Evolutionary conservation across 1,140 invertebrate genomes (phyloP).

Genomic region (Calliphora vicina): DNA sequence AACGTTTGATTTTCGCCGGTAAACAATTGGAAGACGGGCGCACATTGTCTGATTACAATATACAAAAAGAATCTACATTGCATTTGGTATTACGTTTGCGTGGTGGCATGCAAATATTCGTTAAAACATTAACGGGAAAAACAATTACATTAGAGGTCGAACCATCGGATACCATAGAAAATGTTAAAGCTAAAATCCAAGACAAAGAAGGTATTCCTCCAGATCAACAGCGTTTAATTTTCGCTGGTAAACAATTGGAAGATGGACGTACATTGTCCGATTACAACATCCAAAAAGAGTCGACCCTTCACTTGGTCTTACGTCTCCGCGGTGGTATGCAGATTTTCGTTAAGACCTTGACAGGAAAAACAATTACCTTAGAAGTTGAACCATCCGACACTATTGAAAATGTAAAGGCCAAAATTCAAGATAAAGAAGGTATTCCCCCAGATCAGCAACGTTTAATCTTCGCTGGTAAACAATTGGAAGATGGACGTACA

Average conservation of each 20-base stretch:
- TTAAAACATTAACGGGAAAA: conserved; percentile 83
- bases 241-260: conserved; percentile 83
- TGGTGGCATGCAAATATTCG: conserved; percentile 80
- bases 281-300: conserved; percentile 85
- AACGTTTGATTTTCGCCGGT: conserved; percentile 77
- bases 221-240: conserved; percentile 77
- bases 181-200: conserved; percentile 81
- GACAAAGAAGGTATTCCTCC: conserved; percentile 77
- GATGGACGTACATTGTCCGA: conserved; percentile 83
- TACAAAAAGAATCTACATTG: conserved; percentile 90
- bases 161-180: conserved; percentile 79
- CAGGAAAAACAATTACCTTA: conserved; percentile 90
- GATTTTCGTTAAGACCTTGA: conserved; percentile 92
- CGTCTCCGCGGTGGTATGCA: conserved; percentile 80
- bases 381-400: conserved; percentile 77
- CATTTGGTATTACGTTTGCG: conserved; percentile 86
- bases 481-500: conserved; percentile 64
- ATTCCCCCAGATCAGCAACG: conserved; percentile 76
- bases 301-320: conserved; percentile 79
- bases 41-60: conserved; percentile 75
- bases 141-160: conserved; percentile 84
- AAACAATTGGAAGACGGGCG: conserved; percentile 78
- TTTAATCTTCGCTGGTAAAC: conserved; percentile 76
- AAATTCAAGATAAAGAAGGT: conserved; percentile 67
- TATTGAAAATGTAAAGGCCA: conserved; percentile 79